Conservation (phyloP, 2,113 vertebrate species). For the Urocitellus parryii region DNA sequence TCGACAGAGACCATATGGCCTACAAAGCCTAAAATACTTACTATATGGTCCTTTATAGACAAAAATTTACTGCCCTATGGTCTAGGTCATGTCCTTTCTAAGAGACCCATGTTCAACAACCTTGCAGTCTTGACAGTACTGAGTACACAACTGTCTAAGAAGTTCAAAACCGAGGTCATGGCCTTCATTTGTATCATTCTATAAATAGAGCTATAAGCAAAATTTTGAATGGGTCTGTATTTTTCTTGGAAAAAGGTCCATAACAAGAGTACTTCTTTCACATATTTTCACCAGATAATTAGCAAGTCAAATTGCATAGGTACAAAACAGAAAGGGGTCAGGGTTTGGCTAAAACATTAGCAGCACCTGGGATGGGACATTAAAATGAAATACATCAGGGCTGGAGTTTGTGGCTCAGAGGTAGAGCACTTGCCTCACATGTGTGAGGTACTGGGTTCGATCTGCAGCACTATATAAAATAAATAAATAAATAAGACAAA, state of each 20-base stretch:
- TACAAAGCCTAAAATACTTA: conserved; percentile 57
- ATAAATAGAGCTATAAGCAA: background rate
- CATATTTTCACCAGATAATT: conserved; percentile 41
- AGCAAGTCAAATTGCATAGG: background rate
- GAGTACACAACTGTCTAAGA: background rate
- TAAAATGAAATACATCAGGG: conserved; percentile 6
- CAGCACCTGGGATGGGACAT: background rate
- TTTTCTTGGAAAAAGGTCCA: conserved; percentile 1
- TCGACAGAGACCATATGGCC: background rate
- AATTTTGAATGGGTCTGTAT: conserved; percentile 1
- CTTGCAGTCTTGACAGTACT: background rate
- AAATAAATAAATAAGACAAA: too few species aligned
- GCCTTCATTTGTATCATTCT: background rate
- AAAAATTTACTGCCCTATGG: background rate
- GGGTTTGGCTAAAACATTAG: background rate
- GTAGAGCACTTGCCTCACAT: too few species aligned
- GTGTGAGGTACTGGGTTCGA: too few species aligned
- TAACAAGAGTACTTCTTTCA: background rate
- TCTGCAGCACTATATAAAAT: too few species aligned
- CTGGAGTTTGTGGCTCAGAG: too few species aligned
- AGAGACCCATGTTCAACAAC: background rate
- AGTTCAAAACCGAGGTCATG: background rate
- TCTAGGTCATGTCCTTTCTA: conserved; percentile 33
- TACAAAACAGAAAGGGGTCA: conserved; percentile 25
- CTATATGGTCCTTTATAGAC: conserved; percentile 18